Percentiles rank a stretch among this genome's conserved stretches.
Conservation (phyloP, 2,113 vertebrate genomes). For the Calyptommatus sinebrachiatus region DNA sequence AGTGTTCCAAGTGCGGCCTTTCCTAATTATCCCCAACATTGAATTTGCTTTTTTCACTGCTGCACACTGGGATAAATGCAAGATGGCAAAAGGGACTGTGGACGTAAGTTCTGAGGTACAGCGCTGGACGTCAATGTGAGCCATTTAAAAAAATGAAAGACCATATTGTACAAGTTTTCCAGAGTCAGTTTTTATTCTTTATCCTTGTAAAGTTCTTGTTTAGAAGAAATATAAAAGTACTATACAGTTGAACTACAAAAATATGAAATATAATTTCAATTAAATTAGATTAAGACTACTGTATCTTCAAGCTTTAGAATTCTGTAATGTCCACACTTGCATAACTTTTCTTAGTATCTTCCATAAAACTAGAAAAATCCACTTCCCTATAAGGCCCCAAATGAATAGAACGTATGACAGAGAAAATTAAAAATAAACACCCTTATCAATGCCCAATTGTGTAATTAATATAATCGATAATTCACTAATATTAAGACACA, state of each 20-base stretch:
- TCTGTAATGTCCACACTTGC: slow-evolving; percentile 54
- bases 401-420: slow-evolving; percentile 39
- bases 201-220: slow-evolving; percentile 57
- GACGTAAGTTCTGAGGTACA: not conserved
- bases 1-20: too few species aligned
- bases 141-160: slow-evolving; percentile 12
- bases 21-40: too few species aligned
- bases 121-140: not conserved
- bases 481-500: slow-evolving; percentile 59
- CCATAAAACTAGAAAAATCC: slow-evolving; percentile 55
- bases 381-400: slow-evolving; percentile 38
- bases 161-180: slow-evolving; percentile 25
- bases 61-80: too few species aligned
- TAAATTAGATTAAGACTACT: slow-evolving; percentile 49
- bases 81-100: not conserved
- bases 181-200: slow-evolving; percentile 61
- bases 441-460: slow-evolving; percentile 10
- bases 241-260: slow-evolving; percentile 74
- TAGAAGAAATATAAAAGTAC: slow-evolving; percentile 70
- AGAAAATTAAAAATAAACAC: slow-evolving; percentile 35
- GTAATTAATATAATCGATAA: slow-evolving; percentile 39
- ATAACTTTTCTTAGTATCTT: slow-evolving; percentile 44
- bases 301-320: slow-evolving; percentile 66
- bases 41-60: too few species aligned
- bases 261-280: slow-evolving; percentile 66